Conservation (phyloP, 2,888 invertebrate species). For the Synergus itoensis region DNA sequence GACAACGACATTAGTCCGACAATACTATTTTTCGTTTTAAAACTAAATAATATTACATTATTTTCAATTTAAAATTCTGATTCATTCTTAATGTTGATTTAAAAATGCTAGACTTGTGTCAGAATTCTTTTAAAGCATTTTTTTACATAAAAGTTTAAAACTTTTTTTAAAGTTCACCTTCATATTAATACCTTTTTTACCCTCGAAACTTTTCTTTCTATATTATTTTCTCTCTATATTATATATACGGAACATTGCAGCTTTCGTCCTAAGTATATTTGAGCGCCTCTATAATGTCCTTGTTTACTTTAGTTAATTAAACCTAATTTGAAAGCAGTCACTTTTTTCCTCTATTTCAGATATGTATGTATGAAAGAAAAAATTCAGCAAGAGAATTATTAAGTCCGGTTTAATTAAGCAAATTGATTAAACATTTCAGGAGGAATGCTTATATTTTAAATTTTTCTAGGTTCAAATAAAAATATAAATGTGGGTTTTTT, state of each 20-base stretch:
- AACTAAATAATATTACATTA: too few relatives aligned
- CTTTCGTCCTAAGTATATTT: background rate
- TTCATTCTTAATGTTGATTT: too few relatives aligned
- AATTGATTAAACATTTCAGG: background rate
- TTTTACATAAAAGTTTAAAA: background rate
- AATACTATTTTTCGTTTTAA: too few relatives aligned
- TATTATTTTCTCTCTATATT: background rate
- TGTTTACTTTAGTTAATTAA: slow-evolving; percentile 15
- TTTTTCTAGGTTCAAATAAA: too few relatives aligned
- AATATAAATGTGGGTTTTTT: background rate
- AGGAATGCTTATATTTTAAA: too few relatives aligned
- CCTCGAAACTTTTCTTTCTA: background rate
- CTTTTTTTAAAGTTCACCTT: background rate
- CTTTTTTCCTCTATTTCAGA: background rate
- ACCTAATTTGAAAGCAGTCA: slow-evolving; percentile 16
- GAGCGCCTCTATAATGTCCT: background rate
- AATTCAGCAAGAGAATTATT: background rate
- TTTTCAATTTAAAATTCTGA: too few relatives aligned
- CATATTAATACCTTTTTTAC: background rate
- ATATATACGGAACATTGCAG: background rate
- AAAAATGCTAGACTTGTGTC: background rate
- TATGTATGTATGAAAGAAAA: background rate
- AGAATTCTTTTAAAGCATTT: background rate
- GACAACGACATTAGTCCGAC: too few relatives aligned
- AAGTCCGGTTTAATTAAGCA: background rate